Evolutionary conservation across 2,888 invertebrate species (phyloP).

Genomic region (Drosophila anomelani): DNA sequence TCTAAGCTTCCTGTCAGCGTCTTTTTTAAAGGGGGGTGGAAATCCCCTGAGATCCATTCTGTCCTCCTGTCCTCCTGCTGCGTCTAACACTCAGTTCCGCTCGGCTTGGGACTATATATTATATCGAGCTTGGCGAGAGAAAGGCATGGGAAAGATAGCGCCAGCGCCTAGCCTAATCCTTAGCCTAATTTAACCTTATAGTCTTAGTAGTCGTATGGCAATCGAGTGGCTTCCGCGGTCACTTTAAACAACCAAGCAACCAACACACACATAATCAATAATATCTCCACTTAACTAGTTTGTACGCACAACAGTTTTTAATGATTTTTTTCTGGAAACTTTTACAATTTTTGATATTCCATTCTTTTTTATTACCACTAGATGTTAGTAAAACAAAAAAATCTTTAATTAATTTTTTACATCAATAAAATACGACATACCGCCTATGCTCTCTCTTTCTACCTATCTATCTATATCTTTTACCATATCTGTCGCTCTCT

Average conservation of each 20-base stretch:
- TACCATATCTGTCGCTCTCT: slow-evolving; percentile 12
- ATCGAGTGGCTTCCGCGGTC: slow-evolving; percentile 71
- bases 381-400: slow-evolving; percentile 35
- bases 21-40: neutral
- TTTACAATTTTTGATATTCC: slow-evolving; percentile 65
- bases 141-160: slow-evolving; percentile 68
- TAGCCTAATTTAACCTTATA: slow-evolving; percentile 57
- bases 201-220: slow-evolving; percentile 51
- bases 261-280: slow-evolving; percentile 27
- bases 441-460: slow-evolving; percentile 52
- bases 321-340: slow-evolving; percentile 55
- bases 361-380: slow-evolving; percentile 54
- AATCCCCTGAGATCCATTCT: neutral
- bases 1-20: slow-evolving; percentile 15
- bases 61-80: slow-evolving; percentile 44
- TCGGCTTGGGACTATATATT: slow-evolving; percentile 40
- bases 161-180: slow-evolving; percentile 64
- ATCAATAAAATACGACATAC: slow-evolving; percentile 71
- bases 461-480: slow-evolving; percentile 4
- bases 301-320: slow-evolving; percentile 44
- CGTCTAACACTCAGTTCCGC: slow-evolving; percentile 74
- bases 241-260: slow-evolving; percentile 53
- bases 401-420: slow-evolving; percentile 71
- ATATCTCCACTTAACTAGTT: slow-evolving; percentile 53
- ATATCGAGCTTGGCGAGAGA: slow-evolving; percentile 24